phyloP scores from a whole-genome alignment of 2,888 invertebrate species.

The Polia nebulosa region DNA sequence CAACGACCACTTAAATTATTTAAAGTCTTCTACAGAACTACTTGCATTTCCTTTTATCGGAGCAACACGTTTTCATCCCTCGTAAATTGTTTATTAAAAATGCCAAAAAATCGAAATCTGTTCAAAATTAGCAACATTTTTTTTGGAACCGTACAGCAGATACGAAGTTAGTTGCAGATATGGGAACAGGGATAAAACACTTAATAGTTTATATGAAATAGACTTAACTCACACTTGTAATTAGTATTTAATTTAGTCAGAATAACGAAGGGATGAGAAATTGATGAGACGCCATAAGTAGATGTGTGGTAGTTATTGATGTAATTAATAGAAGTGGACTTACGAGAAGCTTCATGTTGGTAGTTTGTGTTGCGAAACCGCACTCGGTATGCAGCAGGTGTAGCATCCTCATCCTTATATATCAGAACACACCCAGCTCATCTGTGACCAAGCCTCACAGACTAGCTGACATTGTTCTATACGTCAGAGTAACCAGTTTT shows the following conservation, averaged over 20 bases:
- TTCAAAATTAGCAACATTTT: neutral
- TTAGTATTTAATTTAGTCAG: neutral
- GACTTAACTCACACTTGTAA: neutral
- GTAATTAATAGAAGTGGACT: slow-evolving; percentile 63
- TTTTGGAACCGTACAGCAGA: neutral
- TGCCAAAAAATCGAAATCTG: neutral
- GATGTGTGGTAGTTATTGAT: neutral
- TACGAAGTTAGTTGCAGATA: neutral
- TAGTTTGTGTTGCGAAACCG: slow-evolving; percentile 55
- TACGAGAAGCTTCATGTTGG: slow-evolving; percentile 79
- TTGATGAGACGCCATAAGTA: neutral
- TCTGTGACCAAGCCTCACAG: slow-evolving; percentile 49
- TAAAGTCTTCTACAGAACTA: too few species aligned
- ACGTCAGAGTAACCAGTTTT: slow-evolving; percentile 37
- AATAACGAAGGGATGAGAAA: neutral
- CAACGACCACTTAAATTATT: neutral
- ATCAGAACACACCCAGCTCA: slow-evolving; percentile 57
- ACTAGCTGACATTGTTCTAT: slow-evolving; percentile 48
- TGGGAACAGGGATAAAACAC: neutral
- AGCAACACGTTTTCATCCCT: too few species aligned
- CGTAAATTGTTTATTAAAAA: neutral
- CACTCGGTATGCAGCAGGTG: slow-evolving; percentile 61
- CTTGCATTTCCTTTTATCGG: too few species aligned
- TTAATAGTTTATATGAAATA: too few species aligned
- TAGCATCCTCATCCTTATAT: slow-evolving; percentile 74